Conservation (phyloP, 1,140 invertebrate species). For the Pantala flavescens region DNA sequence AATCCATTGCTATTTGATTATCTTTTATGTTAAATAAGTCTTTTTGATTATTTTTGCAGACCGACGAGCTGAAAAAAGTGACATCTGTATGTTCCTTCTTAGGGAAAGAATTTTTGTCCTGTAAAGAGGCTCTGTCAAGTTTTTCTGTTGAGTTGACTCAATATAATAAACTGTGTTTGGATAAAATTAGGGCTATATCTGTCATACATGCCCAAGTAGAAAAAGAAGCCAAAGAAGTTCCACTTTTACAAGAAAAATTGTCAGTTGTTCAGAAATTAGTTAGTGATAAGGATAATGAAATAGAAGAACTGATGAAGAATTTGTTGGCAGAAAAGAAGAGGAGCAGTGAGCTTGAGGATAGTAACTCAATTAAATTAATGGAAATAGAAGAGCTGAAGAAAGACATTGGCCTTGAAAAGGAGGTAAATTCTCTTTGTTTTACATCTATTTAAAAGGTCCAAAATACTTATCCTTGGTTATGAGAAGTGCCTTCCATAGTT, state of each 20-base stretch:
- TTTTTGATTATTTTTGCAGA: neutral
- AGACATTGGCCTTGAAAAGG: neutral
- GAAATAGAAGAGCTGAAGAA: neutral
- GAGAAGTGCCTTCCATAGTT: neutral
- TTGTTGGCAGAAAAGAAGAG: neutral
- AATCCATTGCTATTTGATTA: no score
- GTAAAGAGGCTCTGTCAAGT: neutral
- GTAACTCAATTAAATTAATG: neutral
- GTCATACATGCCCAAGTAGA: neutral
- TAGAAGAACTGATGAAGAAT: neutral
- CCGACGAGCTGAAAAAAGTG: neutral
- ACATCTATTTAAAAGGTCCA: neutral
- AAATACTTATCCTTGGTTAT: neutral
- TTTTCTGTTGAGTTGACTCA: neutral
- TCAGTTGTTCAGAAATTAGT: neutral
- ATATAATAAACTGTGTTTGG: neutral
- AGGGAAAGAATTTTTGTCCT: neutral
- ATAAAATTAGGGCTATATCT: neutral
- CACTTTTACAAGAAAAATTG: neutral
- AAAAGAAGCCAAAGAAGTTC: neutral
- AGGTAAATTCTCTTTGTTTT: neutral
- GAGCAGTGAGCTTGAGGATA: neutral
- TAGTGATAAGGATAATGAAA: neutral
- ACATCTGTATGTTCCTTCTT: neutral
- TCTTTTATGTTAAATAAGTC: no score